Conservation (phyloP, 2,888 invertebrate genomes). For the Acanthopleura granulata region DNA sequence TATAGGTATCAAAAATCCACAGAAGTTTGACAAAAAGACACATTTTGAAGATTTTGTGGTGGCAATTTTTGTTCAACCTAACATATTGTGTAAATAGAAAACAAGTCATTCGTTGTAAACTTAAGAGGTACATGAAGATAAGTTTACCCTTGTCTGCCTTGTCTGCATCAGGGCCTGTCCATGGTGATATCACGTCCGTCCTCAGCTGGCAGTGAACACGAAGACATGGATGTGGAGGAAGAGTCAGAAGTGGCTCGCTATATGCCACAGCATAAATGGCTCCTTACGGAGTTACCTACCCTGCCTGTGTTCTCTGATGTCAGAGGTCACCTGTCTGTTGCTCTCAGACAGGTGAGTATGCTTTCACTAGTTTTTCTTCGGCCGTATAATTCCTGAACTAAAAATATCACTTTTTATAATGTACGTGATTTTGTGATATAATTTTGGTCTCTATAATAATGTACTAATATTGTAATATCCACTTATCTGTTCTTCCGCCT, state of each 20-base stretch:
- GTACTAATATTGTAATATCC: background rate
- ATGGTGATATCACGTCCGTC: conserved; percentile 75
- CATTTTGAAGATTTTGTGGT: no score
- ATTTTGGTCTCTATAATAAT: background rate
- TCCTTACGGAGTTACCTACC: conserved; percentile 73
- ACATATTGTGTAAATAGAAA: no score
- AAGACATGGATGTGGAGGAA: conserved; percentile 29
- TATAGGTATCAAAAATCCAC: no score
- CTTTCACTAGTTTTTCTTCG: no score
- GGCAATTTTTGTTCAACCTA: no score
- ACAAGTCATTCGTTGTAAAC: no score
- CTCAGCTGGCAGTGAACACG: conserved; percentile 28
- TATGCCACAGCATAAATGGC: conserved; percentile 69
- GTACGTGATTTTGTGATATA: no score
- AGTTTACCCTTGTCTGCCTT: no score
- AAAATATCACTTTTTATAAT: no score
- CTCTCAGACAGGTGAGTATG: conserved; percentile 57
- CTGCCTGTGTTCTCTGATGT: conserved; percentile 81
- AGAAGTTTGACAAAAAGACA: no score
- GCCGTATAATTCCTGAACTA: no score
- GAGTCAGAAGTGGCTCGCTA: conserved; percentile 36
- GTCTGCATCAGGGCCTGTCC: conserved; percentile 76
- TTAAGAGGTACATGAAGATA: no score
- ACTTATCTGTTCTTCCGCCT: conserved; percentile 11
- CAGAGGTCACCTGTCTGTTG: conserved; percentile 50